phyloP scores from a whole-genome alignment of 2,113 vertebrate species.

The Lophochroa leadbeateri region DNA sequence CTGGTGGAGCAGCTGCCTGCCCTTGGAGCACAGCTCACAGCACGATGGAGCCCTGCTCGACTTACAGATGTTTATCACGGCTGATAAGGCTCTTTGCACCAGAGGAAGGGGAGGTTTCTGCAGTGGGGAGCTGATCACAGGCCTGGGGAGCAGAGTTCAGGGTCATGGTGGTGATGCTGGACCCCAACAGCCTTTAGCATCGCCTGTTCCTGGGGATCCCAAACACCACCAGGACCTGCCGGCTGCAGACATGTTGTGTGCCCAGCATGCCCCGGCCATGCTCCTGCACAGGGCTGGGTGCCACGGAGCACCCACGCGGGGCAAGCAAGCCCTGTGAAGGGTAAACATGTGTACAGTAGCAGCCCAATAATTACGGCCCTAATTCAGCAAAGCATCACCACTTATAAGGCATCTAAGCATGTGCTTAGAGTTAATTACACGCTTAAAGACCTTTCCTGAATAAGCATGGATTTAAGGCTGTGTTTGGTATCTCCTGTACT shows the following conservation, averaged over 20 bases:
- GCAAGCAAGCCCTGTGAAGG: not conserved
- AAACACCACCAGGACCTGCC: not conserved
- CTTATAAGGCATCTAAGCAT: not conserved
- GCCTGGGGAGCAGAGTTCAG: fast-evolving
- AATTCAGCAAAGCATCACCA: not conserved
- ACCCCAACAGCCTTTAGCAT: not conserved
- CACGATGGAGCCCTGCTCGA: not conserved
- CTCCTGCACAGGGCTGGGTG: not conserved
- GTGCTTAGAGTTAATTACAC: not conserved
- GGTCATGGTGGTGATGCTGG: fast-evolving
- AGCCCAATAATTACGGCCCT: not conserved
- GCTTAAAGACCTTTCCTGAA: not conserved
- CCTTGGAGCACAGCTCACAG: not conserved
- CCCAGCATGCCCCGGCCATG: fast-evolving
- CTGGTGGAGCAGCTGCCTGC: not conserved
- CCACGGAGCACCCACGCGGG: not conserved
- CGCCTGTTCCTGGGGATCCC: fast-evolving
- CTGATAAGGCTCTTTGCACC: not conserved
- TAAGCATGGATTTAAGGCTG: not conserved
- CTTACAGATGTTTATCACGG: not conserved
- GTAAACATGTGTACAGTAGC: not conserved
- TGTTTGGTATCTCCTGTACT: constrained; percentile 1
- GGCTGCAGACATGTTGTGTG: not conserved
- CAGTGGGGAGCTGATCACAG: not conserved
- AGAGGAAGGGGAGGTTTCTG: not conserved